Evolutionary conservation across 2,888 invertebrate genomes (phyloP).

Genomic region (Drosophila testacea): DNA sequence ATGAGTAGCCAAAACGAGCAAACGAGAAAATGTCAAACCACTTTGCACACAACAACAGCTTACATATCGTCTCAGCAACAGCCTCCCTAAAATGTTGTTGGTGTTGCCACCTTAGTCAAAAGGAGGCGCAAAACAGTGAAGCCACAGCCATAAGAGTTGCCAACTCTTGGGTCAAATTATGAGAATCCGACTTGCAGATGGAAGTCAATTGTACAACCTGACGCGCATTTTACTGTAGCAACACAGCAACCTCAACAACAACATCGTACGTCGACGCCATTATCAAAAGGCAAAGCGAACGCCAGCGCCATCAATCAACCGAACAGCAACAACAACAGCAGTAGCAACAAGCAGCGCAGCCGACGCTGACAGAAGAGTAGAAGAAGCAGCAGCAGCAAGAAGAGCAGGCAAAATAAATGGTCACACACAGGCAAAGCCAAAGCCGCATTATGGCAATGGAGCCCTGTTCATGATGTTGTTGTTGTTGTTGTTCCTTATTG

Average conservation of each 20-base stretch:
- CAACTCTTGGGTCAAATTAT: slow-evolving; percentile 70
- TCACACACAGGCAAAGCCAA: slow-evolving; percentile 45
- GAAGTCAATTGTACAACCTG: slow-evolving; percentile 73
- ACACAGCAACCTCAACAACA: slow-evolving; percentile 19
- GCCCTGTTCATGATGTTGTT: slow-evolving; percentile 19
- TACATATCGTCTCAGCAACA: slow-evolving; percentile 26
- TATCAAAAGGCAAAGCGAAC: slow-evolving; percentile 74
- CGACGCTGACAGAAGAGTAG: slow-evolving; percentile 32
- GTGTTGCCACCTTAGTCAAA: slow-evolving; percentile 48
- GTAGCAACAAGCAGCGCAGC: slow-evolving; percentile 24
- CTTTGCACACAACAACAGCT: slow-evolving; percentile 52
- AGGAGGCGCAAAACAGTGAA: slow-evolving; percentile 48
- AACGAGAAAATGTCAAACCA: slow-evolving; percentile 77
- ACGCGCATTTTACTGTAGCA: slow-evolving; percentile 68
- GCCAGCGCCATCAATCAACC: slow-evolving; percentile 76
- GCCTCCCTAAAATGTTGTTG: slow-evolving; percentile 12
- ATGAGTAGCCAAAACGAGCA: slow-evolving; percentile 70
- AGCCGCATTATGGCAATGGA: slow-evolving; percentile 46
- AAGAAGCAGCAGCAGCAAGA: slow-evolving; percentile 37
- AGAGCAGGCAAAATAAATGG: slow-evolving; percentile 53
- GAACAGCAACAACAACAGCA: slow-evolving; percentile 55
- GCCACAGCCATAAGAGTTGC: slow-evolving; percentile 40
- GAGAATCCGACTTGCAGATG: slow-evolving; percentile 45
- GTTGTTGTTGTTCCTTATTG: slow-evolving; percentile 34
- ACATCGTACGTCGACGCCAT: slow-evolving; percentile 61